phyloP scores from a whole-genome alignment of 2,113 vertebrate genomes.

The Gavia stellata region DNA sequence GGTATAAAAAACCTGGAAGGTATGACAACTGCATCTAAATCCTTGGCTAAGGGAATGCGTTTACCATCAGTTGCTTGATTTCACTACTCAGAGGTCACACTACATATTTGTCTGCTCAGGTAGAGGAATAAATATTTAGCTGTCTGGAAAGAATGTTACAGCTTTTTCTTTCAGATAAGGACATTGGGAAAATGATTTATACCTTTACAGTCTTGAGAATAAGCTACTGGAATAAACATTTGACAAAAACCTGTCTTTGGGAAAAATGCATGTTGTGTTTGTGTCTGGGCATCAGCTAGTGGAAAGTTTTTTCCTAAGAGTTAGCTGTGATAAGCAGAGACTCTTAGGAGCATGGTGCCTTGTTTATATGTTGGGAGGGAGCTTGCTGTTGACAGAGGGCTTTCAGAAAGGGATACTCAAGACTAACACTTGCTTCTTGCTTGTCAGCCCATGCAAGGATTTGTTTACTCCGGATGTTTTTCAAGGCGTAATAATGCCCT shows the following conservation, averaged over 20 bases:
- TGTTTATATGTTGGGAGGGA: not conserved
- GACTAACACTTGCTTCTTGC: not conserved
- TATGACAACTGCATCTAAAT: not conserved
- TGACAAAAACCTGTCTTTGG: not conserved
- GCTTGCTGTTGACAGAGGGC: not conserved
- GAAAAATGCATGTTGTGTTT: not conserved
- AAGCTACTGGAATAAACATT: not conserved
- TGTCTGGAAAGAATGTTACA: constrained; percentile 14
- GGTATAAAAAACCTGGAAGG: not conserved
- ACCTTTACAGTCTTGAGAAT: not conserved
- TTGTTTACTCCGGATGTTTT: not conserved
- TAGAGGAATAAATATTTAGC: constrained; percentile 30
- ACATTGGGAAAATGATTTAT: constrained; percentile 2
- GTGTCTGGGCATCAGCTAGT: not conserved
- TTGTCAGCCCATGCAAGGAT: not conserved
- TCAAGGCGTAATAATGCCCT: not conserved
- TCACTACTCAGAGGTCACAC: not conserved
- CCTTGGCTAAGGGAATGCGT: not conserved
- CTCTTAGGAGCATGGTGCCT: not conserved
- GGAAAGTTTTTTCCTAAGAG: not conserved
- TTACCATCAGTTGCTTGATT: not conserved
- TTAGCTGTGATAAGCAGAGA: not conserved
- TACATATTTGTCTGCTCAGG: not conserved
- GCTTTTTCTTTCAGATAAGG: not conserved
- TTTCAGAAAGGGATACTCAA: not conserved